Evolutionary conservation across 2,797 vertebrate genomes (phyloP).

Genomic region (Harpagifer antarcticus): DNA sequence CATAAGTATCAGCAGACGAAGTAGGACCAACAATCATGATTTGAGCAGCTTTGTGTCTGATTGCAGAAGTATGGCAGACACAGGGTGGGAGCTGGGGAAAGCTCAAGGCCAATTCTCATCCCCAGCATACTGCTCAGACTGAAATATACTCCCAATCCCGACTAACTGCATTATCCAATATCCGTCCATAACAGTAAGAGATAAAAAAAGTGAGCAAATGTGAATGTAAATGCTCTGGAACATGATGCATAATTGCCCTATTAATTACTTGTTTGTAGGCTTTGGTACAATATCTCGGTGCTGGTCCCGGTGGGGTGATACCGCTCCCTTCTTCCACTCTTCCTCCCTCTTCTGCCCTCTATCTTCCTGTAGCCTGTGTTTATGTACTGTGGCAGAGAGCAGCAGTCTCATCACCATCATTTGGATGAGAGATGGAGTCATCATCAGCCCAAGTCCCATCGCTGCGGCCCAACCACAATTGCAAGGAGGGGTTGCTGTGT

Average conservation of each 20-base stretch:
- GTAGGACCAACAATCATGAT: slow-evolving; percentile 26
- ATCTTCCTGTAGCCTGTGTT: slow-evolving; percentile 53
- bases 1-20: slow-evolving; percentile 22
- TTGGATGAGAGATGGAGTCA: slow-evolving; percentile 74
- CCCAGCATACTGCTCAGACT: slow-evolving; percentile 23
- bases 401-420: slow-evolving; percentile 71
- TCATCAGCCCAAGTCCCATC: slow-evolving; percentile 64
- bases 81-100: slow-evolving; percentile 6
- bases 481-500: slow-evolving; percentile 29
- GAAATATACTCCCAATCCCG: slow-evolving; percentile 42
- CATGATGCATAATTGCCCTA: slow-evolving; percentile 60
- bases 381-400: slow-evolving; percentile 63
- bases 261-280: slow-evolving; percentile 75
- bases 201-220: slow-evolving; percentile 65
- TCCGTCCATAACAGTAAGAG: slow-evolving; percentile 39
- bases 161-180: slow-evolving; percentile 62
- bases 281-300: slow-evolving; percentile 41
- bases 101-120: slow-evolving; percentile 21
- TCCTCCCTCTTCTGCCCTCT: slow-evolving; percentile 30
- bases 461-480: slow-evolving; percentile 31
- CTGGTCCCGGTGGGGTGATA: slow-evolving; percentile 43
- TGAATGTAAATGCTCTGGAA: slow-evolving; percentile 54
- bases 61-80: slow-evolving; percentile 31
- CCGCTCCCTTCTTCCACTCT: background rate
- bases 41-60: slow-evolving; percentile 34